Evolutionary conservation across 2,888 invertebrate species (phyloP).

Genomic region (Ametastegia equiseti): DNA sequence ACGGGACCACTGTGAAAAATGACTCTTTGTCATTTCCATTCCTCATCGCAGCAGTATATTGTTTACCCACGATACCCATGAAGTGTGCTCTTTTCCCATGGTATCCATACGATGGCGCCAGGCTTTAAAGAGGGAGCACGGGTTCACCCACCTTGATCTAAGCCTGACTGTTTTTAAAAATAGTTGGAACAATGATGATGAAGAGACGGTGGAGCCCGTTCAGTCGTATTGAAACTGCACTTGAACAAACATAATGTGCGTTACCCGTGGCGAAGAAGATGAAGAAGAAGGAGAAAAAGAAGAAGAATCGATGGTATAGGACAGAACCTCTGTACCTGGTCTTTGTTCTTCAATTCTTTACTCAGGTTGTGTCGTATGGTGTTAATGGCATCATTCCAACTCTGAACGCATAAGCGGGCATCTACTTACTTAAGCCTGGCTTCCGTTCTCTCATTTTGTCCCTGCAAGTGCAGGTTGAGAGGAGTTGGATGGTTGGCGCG

Average conservation of each 20-base stretch:
- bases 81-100: conserved; percentile 3
- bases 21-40: neutral
- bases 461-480: neutral
- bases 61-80: neutral
- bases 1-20: neutral
- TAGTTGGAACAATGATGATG: neutral
- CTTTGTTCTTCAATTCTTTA: neutral
- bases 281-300: neutral
- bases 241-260: conserved; percentile 19
- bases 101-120: conserved; percentile 33
- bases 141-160: neutral
- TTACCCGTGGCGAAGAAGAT: neutral
- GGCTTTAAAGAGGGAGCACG: neutral
- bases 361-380: neutral
- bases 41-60: neutral
- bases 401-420: neutral
- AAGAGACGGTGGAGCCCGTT: neutral
- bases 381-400: conserved; percentile 7
- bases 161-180: neutral
- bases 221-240: neutral
- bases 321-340: neutral
- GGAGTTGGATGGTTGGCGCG: neutral
- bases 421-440: neutral
- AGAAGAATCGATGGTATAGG: neutral
- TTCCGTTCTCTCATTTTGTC: neutral